Evolutionary conservation across 1,140 invertebrate species (phyloP).

Genomic region (Scaptomyza montana): DNA sequence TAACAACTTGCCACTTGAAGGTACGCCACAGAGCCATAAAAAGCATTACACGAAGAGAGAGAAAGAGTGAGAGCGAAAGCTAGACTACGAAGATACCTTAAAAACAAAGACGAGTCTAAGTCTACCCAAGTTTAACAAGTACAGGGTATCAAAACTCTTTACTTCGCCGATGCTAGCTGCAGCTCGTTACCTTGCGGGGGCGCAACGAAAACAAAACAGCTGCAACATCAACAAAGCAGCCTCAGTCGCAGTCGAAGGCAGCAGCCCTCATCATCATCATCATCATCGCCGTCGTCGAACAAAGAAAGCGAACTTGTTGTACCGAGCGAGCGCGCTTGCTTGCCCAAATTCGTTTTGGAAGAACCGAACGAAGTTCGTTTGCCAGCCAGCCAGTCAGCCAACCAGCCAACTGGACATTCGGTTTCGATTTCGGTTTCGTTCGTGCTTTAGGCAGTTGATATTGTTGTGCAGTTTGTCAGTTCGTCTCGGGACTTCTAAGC

Average conservation of each 20-base stretch:
- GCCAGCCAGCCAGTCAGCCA: not conserved
- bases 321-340: conserved; percentile 21
- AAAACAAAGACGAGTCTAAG: not conserved
- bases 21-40: conserved; percentile 56
- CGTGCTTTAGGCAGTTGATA: not conserved
- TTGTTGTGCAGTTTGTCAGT: conserved; percentile 38
- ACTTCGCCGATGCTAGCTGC: not conserved
- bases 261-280: too few relatives aligned
- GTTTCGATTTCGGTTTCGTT: conserved; percentile 65
- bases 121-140: not conserved
- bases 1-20: conserved; percentile 49
- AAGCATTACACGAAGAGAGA: conserved; percentile 49
- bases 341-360: conserved; percentile 33
- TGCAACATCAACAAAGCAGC: conserved; percentile 23
- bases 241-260: not conserved
- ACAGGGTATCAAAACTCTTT: not conserved
- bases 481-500: conserved; percentile 75
- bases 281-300: conserved; percentile 30
- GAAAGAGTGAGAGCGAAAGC: too few relatives aligned
- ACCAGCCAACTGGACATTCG: conserved; percentile 59
- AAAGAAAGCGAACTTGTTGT: conserved; percentile 73
- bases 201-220: conserved; percentile 58
- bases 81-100: not conserved
- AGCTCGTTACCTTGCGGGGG: conserved; percentile 28
- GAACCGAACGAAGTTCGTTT: conserved; percentile 1